Percentiles rank a stretch among this genome's conserved stretches.
These are phyloP conservation scores for Minunthozetes semirufus DNA, from an alignment of 2,888 invertebrate species.

Conservation along the genomic window DNA sequence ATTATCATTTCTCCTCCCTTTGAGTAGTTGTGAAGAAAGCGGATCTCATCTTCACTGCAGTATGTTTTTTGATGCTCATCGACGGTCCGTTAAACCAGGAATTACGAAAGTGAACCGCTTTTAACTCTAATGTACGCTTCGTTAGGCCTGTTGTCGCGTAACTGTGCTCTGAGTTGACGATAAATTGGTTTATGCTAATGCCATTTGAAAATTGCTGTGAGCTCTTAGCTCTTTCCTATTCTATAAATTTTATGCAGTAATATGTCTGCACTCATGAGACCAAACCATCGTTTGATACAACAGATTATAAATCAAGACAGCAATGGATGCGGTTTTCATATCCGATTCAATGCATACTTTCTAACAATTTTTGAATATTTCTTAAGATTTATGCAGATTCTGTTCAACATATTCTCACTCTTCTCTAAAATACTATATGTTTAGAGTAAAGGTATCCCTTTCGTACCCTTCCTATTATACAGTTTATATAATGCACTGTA, in stretches of 20 bases:
- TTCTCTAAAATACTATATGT: neutral
- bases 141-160: constrained; percentile 23
- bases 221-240: neutral
- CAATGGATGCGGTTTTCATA: constrained; percentile 4
- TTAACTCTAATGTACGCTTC: constrained; percentile 4
- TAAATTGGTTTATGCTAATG: constrained; percentile 29
- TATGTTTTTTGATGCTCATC: neutral
- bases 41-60: neutral
- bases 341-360: neutral
- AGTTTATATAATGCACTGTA: too few species aligned
- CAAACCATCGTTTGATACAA: constrained; percentile 5
- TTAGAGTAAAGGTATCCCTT: neutral
- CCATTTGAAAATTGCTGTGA: constrained; percentile 19
- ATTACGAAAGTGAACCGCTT: neutral
- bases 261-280: constrained; percentile 11
- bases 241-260: neutral
- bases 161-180: constrained; percentile 15
- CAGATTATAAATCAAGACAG: constrained; percentile 26
- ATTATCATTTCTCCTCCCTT: constrained; percentile 28
- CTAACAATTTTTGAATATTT: neutral
- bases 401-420: neutral
- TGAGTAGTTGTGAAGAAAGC: constrained; percentile 3
- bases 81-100: constrained; percentile 8
- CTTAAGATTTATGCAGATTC: constrained; percentile 21
- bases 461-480: too few species aligned